Conservation (phyloP, 2,113 vertebrate genomes). For the Meles meles region DNA sequence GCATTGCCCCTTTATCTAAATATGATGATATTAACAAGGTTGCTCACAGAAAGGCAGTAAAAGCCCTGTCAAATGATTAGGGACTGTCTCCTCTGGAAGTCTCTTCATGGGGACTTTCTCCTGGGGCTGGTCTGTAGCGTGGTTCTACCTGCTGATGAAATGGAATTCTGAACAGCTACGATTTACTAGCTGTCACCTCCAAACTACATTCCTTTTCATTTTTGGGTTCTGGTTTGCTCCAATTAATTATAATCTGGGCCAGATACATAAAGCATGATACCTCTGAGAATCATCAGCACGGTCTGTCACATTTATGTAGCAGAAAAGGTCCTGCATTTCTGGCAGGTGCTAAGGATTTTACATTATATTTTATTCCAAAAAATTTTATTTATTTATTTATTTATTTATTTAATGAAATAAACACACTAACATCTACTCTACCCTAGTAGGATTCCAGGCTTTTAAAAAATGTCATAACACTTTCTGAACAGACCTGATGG, state of each 20-base stretch:
- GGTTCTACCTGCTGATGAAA: conserved; percentile 14
- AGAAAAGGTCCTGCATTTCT: conserved; percentile 12
- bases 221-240: conserved; percentile 21
- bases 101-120: not conserved
- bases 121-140: not conserved
- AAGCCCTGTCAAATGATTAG: not conserved
- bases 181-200: not conserved
- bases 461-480: not conserved
- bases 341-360: not conserved
- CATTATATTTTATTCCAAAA: not conserved
- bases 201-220: conserved; percentile 10
- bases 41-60: not conserved
- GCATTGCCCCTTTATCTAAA: not conserved
- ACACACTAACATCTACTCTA: not conserved
- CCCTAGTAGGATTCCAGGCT: not conserved
- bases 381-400: not conserved
- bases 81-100: not conserved
- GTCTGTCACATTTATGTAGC: not conserved
- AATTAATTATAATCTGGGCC: conserved; percentile 40
- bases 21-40: not conserved
- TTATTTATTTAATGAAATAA: not conserved
- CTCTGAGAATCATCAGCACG: not conserved
- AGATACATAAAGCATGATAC: not conserved
- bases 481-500: not conserved
- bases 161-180: conserved; percentile 20